Percentiles rank a stretch among this genome's conserved stretches.
Evolutionary conservation across 2,797 vertebrate genomes (phyloP).

Genomic region (Myiotriccus ornatus): DNA sequence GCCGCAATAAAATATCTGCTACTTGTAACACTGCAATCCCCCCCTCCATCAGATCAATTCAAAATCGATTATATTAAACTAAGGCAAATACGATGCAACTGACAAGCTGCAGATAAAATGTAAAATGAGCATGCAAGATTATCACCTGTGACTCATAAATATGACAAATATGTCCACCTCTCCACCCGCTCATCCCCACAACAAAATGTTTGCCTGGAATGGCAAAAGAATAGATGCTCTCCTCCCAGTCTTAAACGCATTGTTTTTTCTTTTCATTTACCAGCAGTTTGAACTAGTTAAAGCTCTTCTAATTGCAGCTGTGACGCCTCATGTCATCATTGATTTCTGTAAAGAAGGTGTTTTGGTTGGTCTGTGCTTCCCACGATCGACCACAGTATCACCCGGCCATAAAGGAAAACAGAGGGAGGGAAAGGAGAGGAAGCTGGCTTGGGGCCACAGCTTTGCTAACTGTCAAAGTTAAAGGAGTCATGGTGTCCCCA

Average conservation of each 20-base stretch:
- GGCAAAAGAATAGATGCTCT: not conserved
- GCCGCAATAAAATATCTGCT: not conserved
- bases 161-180: not conserved
- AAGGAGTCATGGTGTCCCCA: not conserved
- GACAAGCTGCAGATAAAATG: not conserved
- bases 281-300: not conserved
- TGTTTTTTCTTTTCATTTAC: not conserved
- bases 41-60: not conserved
- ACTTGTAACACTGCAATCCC: not conserved
- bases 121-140: not conserved
- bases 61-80: not conserved
- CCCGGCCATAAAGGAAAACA: not conserved
- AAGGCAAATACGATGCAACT: not conserved
- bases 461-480: not conserved
- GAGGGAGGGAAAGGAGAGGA: not conserved
- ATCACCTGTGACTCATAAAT: not conserved
- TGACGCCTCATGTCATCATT: not conserved
- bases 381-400: rapidly evolving
- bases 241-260: not conserved
- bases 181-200: not conserved
- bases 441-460: not conserved
- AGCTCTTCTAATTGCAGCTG: not conserved
- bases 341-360: not conserved
- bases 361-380: not conserved
- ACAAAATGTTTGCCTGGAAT: not conserved